Base-by-base conservation (phyloP, 2,113 vertebrate genomes). In the Pluvianellus socialis region DNA sequence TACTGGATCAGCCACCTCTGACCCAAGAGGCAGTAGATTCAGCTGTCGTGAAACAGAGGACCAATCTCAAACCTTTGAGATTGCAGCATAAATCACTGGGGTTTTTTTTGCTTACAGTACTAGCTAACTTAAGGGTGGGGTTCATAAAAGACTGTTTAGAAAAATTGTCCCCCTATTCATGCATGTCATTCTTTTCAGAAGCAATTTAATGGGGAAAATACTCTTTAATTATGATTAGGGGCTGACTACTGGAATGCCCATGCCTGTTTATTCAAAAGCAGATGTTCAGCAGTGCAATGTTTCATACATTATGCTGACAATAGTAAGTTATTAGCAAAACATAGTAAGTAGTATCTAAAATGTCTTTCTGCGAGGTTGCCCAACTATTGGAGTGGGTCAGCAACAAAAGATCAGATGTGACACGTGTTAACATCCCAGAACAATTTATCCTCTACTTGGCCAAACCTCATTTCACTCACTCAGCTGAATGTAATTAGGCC, bases 401-500 rank as follows among this genome's bases (percentile, higher is more conserved):
- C 85, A 90, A 63, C 58, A 44, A 30, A 62, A 88, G 77, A 96
- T 81, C 83, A 86, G 88, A 93, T 44, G 81, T 12, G 82, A 77
- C 65, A 70, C 1, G 1, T 83, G 90, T 83, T 88, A 95, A 90
- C 90, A 91, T 76, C 95, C 88, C 86, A 86, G 67, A 92, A 72
- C 58, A 87, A 90, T 71, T 83, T 24, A 30, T 49, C 59, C 53
- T 88, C 70, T 18, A 7, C 67, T 93, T 1, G 3, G 81, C 86
- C 91, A 94, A 92, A 86, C 35, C 74, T 88, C 92, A 40, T 59
- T 79, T 73, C 86, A 67, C 86, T 73, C 88, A 18, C 68, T 93
- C 90, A 94, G 92, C 90, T 92, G 79, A 88, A 88, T 55, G 66
- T 11, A 92, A 93, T 82, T 72, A 95, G 58, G 79, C 28, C 88